Evolutionary conservation across 2,797 vertebrate genomes (phyloP).

Genomic region (Brotogeris chrysoptera): DNA sequence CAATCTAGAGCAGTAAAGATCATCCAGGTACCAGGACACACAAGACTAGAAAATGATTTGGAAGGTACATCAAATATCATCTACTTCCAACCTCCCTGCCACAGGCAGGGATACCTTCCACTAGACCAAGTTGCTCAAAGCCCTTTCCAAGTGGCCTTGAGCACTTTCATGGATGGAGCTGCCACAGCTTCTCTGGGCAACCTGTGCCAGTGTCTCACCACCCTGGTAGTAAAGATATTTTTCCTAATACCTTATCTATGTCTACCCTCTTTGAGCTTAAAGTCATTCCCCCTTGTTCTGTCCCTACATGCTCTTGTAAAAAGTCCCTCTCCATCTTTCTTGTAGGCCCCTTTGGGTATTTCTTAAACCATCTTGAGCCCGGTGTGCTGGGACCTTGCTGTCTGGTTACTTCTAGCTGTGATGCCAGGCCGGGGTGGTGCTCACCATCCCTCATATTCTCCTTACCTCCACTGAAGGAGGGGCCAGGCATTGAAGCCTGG

Average conservation of each 20-base stretch:
- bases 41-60: neutral
- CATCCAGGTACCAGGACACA: neutral
- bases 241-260: neutral
- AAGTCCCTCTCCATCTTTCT: neutral
- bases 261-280: neutral
- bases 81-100: neutral
- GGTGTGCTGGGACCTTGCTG: neutral
- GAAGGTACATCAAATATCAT: neutral
- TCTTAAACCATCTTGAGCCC: neutral
- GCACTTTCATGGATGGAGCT: neutral
- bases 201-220: neutral
- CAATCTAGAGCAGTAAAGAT: neutral
- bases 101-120: neutral
- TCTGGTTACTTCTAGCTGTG: neutral
- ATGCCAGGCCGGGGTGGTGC: neutral
- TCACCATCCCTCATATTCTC: neutral
- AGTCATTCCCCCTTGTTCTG: neutral
- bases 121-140: neutral
- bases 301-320: neutral
- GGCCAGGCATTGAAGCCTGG: neutral
- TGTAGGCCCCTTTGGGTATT: neutral
- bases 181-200: neutral
- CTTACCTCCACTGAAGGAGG: neutral
- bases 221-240: neutral
- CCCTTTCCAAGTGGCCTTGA: neutral